Percentiles rank a stretch among this genome's conserved stretches.
phyloP scores from a whole-genome alignment of 1,140 invertebrate genomes.

The Microplitis demolitor region DNA sequence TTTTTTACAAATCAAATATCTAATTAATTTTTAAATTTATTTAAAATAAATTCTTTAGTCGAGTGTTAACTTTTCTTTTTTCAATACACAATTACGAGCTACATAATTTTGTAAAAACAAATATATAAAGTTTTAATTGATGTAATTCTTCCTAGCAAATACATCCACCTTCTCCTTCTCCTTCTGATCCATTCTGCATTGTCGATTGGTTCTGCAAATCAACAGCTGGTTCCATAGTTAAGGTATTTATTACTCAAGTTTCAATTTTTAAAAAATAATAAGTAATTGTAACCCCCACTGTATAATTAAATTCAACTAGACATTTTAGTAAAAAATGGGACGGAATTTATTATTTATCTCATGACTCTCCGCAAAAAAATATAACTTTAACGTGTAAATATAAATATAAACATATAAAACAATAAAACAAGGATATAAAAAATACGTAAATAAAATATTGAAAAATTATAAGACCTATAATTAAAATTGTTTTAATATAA shows the following conservation, averaged over 20 bases:
- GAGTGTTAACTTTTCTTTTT: too few species aligned
- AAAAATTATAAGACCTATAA: constrained; percentile 22
- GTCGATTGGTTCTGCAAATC: constrained; percentile 78
- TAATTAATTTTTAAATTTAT: too few species aligned
- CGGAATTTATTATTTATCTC: constrained; percentile 4
- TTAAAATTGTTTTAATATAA: constrained; percentile 48
- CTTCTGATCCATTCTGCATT: constrained; percentile 71
- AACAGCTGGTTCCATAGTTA: constrained; percentile 69
- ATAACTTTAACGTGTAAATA: constrained; percentile 19
- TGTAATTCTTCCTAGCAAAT: constrained; percentile 68
- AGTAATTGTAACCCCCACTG: constrained; percentile 2
- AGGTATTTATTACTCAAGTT: constrained; percentile 39
- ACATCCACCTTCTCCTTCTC: constrained; percentile 78
- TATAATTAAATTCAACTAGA: constrained; percentile 9
- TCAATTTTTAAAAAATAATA: not conserved
- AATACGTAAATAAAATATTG: constrained; percentile 23
- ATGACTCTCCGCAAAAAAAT: not conserved
- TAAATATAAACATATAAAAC: constrained; percentile 1
- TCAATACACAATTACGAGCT: not conserved
- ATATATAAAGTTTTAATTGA: too few species aligned
- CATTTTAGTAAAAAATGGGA: constrained; percentile 25
- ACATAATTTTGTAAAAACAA: not conserved
- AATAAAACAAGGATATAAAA: constrained; percentile 18
- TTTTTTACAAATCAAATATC: too few species aligned
- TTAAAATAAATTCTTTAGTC: too few species aligned